Base-by-base conservation (phyloP, 2,888 invertebrate genomes). In the Barypeithes pellucidus region DNA sequence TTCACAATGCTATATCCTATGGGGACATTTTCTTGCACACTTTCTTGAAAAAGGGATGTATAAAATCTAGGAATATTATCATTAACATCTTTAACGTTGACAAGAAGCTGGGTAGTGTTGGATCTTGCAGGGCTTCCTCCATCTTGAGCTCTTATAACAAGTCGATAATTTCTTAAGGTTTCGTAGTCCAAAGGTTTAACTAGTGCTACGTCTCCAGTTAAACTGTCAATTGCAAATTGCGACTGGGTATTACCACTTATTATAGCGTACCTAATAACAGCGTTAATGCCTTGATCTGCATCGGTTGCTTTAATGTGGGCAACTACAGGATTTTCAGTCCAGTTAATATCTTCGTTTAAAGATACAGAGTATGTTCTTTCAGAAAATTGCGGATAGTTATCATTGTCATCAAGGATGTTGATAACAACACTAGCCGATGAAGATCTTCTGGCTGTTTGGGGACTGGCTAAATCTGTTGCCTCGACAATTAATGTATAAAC, bases 221-320 rank as follows among this genome's bases (percentile, higher is more conserved):
- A 90, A 67, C 95, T 94, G 86, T 99, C 98, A 41, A 99, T 97
- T 1, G 95, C 93, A 85, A 99, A 98, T 81, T 96, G 95, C 79
- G 95, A 94, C 83, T 95, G 95, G 0, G 94, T 94, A 87, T 98
- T 98, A 22, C 98, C 97, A 8, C 98, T 96, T 78, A 98, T 97
- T 79, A 99, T 96, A 12, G 95, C 95, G 87, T 96, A 98, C 59
- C 97, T 90, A 68, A 99, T 93, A 0, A 95, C 95, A 1, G 97
- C 96, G 86, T 99, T 99, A 33, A 93, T 90, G 0, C 97, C 98
- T 63, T 94, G 91, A 86, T 99, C 99, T 0, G 94, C 93, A 85
- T 99, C 99, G 0, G 92, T 92, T 0, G 99, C 99, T 80, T 94
- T 92, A 75, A 96, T 92, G 76, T 91, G 90, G 0, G 94, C 93